Evolutionary conservation across 2,113 vertebrate genomes (phyloP).

Genomic region (Tyrannus savana): DNA sequence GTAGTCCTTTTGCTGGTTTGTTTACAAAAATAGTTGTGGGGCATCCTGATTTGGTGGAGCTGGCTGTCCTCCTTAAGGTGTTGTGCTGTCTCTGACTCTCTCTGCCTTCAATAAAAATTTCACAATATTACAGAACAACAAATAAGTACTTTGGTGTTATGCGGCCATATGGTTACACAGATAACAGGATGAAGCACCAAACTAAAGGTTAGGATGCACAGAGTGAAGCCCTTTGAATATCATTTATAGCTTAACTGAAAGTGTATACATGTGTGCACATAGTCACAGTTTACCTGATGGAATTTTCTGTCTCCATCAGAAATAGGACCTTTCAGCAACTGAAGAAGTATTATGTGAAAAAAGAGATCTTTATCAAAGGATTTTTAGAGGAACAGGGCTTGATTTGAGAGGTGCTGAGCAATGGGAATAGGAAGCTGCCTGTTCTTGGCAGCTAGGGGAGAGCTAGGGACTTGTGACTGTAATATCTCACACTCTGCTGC

Average conservation of each 20-base stretch:
- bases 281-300: neutral
- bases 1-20: neutral
- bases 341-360: neutral
- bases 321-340: neutral
- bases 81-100: neutral
- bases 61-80: neutral
- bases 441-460: neutral
- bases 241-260: neutral
- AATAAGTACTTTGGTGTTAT: neutral
- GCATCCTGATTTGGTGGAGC: neutral
- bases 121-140: neutral
- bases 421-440: neutral
- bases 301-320: neutral
- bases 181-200: neutral
- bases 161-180: rapidly evolving
- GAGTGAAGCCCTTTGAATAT: neutral
- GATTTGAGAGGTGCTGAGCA: neutral
- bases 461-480: neutral
- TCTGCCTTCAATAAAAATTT: neutral
- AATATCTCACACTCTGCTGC: neutral
- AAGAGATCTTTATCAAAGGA: neutral
- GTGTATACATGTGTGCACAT: neutral
- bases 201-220: neutral
- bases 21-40: neutral
- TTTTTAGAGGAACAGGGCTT: neutral